These are phyloP conservation scores for Drosophila macrospina DNA, from an alignment of 2,888 invertebrate species.

Conservation along the genomic window DNA sequence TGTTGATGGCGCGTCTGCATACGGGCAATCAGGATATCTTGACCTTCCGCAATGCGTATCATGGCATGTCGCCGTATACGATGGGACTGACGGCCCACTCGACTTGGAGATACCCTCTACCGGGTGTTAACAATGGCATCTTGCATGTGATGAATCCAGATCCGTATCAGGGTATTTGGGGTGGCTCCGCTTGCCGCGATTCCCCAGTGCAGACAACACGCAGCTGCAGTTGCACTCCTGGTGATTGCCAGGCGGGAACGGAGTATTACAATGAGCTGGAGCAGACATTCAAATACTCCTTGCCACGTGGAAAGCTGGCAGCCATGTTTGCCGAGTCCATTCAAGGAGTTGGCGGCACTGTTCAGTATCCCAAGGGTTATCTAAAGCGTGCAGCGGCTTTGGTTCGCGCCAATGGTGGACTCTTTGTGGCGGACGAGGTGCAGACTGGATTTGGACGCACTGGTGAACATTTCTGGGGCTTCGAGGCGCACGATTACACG, in stretches of 20 bases:
- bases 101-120: conserved; percentile 91
- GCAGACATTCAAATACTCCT: conserved; percentile 90
- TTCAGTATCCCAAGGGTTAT: conserved; percentile 96
- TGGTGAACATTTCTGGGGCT: conserved; percentile 98
- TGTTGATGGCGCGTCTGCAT: conserved; percentile 93
- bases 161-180: conserved; percentile 96
- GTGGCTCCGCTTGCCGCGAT: conserved; percentile 94
- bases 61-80: conserved; percentile 94
- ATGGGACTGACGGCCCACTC: conserved; percentile 93
- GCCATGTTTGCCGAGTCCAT: conserved; percentile 98
- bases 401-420: conserved; percentile 92
- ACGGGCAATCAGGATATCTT: conserved; percentile 94
- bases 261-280: conserved; percentile 92
- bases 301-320: conserved; percentile 92
- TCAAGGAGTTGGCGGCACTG: conserved; percentile 97
- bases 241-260: conserved; percentile 90
- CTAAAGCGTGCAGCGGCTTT: conserved; percentile 92
- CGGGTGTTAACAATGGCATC: conserved; percentile 89
- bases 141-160: conserved; percentile 97
- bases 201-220: conserved; percentile 91
- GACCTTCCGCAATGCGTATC: conserved; percentile 95
- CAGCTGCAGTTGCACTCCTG: conserved; percentile 89
- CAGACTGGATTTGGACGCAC: conserved; percentile 98
- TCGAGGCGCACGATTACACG: conserved; percentile 92
- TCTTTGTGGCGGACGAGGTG: conserved; percentile 97